Percentiles rank a stretch among this genome's conserved stretches.
Conservation (phyloP, 2,888 invertebrate genomes). For the Drosophila subsilvestris region DNA sequence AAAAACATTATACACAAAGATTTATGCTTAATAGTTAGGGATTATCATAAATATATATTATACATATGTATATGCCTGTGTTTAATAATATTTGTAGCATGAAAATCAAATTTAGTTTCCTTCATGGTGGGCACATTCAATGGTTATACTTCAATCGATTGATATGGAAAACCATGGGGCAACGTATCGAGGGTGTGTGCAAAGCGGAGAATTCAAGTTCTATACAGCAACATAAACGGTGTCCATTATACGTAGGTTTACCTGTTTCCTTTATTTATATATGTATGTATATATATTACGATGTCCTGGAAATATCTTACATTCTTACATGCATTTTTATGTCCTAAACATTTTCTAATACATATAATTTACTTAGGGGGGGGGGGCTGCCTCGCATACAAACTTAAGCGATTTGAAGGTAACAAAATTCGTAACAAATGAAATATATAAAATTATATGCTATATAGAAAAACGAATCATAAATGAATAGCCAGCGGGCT, state of each 20-base stretch:
- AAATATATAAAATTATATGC: constrained; percentile 6
- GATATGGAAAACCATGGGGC: constrained; percentile 36
- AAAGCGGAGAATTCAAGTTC: constrained; percentile 31
- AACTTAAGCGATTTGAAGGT: background rate
- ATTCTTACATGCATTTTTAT: constrained; percentile 60
- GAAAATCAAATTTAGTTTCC: constrained; percentile 15
- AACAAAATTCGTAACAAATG: background rate
- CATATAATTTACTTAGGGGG: constrained; percentile 61
- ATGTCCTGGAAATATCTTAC: constrained; percentile 59
- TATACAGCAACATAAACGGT: constrained; percentile 47
- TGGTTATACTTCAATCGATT: constrained; percentile 12
- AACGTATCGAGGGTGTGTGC: background rate
- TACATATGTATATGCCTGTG: constrained; percentile 23
- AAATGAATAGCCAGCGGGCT: constrained; percentile 22
- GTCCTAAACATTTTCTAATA: constrained; percentile 78
- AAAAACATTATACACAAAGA: constrained; percentile 18
- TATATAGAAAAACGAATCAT: constrained; percentile 1
- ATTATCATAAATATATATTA: constrained; percentile 40
- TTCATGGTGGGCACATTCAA: constrained; percentile 34
- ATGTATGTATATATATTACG: constrained; percentile 19
- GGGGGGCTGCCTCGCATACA: background rate
- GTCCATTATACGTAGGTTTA: constrained; percentile 26
- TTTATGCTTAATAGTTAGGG: constrained; percentile 26
- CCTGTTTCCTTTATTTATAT: constrained; percentile 41
- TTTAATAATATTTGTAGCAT: constrained; percentile 9